Conservation (phyloP, 2,797 vertebrate species). For the Remorina albescens region DNA sequence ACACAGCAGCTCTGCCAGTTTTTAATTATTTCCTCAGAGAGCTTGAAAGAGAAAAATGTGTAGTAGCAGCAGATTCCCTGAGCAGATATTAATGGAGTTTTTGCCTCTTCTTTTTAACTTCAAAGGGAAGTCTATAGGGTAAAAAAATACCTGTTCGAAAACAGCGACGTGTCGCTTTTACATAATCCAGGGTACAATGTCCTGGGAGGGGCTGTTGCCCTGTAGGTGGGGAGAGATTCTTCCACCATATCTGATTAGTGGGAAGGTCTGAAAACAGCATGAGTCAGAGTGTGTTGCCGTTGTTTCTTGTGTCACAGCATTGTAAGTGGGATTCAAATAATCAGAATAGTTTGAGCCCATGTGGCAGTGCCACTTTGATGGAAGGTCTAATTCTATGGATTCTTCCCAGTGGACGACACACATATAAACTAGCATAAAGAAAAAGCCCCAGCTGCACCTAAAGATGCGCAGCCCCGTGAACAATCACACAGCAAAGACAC, state of each 20-base stretch:
- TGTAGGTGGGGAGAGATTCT: not conserved
- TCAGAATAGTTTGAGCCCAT: not conserved
- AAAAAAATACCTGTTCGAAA: slow-evolving; percentile 14
- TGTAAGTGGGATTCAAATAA: slow-evolving; percentile 20
- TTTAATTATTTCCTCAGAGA: slow-evolving; percentile 68
- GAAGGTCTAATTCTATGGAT: slow-evolving; percentile 18
- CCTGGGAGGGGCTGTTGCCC: not conserved
- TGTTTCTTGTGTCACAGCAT: slow-evolving; percentile 17
- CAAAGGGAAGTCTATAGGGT: slow-evolving; percentile 27
- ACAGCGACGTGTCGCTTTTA: slow-evolving; percentile 15
- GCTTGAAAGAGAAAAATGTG: slow-evolving; percentile 22
- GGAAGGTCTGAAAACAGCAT: slow-evolving; percentile 1
- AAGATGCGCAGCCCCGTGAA: too few relatives aligned
- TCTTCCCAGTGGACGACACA: slow-evolving; percentile 18
- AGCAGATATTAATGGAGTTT: slow-evolving; percentile 41
- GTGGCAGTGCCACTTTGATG: slow-evolving; percentile 4
- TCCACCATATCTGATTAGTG: not conserved
- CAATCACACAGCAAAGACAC: slow-evolving; percentile 18
- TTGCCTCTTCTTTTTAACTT: slow-evolving; percentile 50
- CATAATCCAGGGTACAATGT: slow-evolving; percentile 7
- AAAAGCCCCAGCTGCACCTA: slow-evolving; percentile 7
- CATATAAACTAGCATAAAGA: slow-evolving; percentile 13
- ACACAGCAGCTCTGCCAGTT: slow-evolving; percentile 61
- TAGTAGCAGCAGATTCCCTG: slow-evolving; percentile 49
- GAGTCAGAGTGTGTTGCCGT: slow-evolving; percentile 8